Conservation (phyloP, 2,888 invertebrate species). For the Schizotus pectinicornis region DNA sequence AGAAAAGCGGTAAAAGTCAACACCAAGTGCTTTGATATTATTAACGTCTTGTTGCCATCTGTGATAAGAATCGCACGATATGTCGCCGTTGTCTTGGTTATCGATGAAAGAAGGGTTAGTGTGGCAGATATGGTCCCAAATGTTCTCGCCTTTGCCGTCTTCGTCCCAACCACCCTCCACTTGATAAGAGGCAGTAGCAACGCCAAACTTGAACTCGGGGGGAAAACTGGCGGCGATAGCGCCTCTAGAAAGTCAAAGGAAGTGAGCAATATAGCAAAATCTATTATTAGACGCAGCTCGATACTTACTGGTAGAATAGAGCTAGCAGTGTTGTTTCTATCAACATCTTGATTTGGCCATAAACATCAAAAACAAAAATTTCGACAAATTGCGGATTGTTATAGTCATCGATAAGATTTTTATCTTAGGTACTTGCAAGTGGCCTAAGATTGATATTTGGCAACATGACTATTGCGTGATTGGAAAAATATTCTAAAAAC, state of each 20-base stretch:
- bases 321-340: background rate
- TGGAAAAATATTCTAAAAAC: too few relatives aligned
- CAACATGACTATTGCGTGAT: too few relatives aligned
- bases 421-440: background rate
- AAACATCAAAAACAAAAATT: background rate
- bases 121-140: slow-evolving; percentile 26
- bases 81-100: slow-evolving; percentile 65
- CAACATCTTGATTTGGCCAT: background rate
- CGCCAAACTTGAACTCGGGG: slow-evolving; percentile 31
- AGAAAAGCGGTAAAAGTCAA: slow-evolving; percentile 59
- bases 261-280: background rate
- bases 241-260: background rate
- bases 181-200: slow-evolving; percentile 33
- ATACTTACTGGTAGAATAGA: background rate
- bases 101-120: slow-evolving; percentile 55
- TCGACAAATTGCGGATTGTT: background rate
- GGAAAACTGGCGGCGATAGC: slow-evolving; percentile 22
- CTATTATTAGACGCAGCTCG: background rate
- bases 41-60: slow-evolving; percentile 66
- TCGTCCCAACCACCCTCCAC: slow-evolving; percentile 36
- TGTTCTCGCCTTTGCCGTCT: slow-evolving; percentile 25
- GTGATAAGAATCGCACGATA: slow-evolving; percentile 71
- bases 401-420: background rate
- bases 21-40: slow-evolving; percentile 63
- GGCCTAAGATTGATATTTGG: too few relatives aligned